phyloP scores from a whole-genome alignment of 2,888 invertebrate genomes.

The Volucella bombylans region DNA sequence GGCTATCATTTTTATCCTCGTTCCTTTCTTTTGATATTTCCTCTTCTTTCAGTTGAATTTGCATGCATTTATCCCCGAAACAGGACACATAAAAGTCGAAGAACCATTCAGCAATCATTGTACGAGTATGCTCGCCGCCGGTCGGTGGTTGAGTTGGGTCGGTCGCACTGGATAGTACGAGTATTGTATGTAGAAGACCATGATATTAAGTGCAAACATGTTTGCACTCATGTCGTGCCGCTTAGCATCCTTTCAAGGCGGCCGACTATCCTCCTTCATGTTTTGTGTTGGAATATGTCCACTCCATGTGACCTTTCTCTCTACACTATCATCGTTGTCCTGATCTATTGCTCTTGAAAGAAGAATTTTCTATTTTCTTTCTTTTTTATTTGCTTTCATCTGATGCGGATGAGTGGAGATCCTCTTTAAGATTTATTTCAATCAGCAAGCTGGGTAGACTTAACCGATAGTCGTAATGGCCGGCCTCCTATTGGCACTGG shows the following conservation, averaged over 20 bases:
- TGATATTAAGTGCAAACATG: slow-evolving; percentile 66
- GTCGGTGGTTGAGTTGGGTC: background rate
- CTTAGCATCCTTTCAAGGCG: slow-evolving; percentile 39
- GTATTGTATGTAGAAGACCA: too few relatives aligned
- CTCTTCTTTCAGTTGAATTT: slow-evolving; percentile 37
- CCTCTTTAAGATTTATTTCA: slow-evolving; percentile 64
- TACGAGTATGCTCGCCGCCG: background rate
- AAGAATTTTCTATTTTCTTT: slow-evolving; percentile 22
- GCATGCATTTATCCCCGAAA: slow-evolving; percentile 50
- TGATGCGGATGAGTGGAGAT: slow-evolving; percentile 48
- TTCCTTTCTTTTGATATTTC: background rate
- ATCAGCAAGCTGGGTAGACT: slow-evolving; percentile 31
- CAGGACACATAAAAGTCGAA: slow-evolving; percentile 47
- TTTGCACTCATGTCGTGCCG: slow-evolving; percentile 66
- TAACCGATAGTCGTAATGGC: slow-evolving; percentile 19
- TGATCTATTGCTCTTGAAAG: slow-evolving; percentile 65
- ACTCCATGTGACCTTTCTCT: slow-evolving; percentile 6
- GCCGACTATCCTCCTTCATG: slow-evolving; percentile 11
- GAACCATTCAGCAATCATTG: slow-evolving; percentile 21
- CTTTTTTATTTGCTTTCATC: slow-evolving; percentile 11
- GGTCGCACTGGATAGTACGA: background rate
- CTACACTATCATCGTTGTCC: slow-evolving; percentile 29
- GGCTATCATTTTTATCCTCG: slow-evolving; percentile 42
- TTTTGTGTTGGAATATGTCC: background rate
- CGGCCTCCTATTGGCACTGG: slow-evolving; percentile 9